These are phyloP conservation scores for Chondrilla cf. caribensis DNA, from an alignment of 37 sponge, comb jelly and placozoan genomes.

Conservation along the genomic window DNA sequence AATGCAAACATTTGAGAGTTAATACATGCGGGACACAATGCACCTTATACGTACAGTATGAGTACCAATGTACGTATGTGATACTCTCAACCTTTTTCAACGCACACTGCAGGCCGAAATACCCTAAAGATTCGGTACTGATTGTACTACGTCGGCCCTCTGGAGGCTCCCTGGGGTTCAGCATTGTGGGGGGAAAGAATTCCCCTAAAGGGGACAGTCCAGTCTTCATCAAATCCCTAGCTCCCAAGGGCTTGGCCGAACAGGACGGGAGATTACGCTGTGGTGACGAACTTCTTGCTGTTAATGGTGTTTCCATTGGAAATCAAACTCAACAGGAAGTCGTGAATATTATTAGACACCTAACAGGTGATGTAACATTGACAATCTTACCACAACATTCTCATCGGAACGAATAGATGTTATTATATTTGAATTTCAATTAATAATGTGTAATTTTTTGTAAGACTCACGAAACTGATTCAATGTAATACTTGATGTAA, in stretches of 20 bases:
- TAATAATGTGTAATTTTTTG: too few species aligned
- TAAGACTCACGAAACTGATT: too few species aligned
- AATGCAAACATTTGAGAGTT: too few species aligned
- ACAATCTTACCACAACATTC: conserved; percentile 23
- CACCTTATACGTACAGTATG: too few species aligned
- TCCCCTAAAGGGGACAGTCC: conserved; percentile 86
- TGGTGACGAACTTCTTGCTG: conserved; percentile 44
- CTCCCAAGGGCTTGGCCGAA: conserved; percentile 67
- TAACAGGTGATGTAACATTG: conserved; percentile 45
- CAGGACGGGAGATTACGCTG: conserved; percentile 69
- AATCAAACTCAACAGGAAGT: conserved; percentile 51
- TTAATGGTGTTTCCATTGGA: not conserved
- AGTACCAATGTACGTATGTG: too few species aligned
- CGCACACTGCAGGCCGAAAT: too few species aligned
- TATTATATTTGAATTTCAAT: not conserved
- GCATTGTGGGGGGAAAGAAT: conserved; percentile 83
- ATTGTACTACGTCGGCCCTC: conserved; percentile 33
- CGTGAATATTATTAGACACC: conserved; percentile 59
- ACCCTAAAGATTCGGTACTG: not conserved
- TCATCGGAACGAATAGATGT: not conserved
- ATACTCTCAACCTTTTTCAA: too few species aligned
- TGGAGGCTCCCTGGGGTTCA: conserved; percentile 80
- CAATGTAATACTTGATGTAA: too few species aligned
- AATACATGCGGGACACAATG: too few species aligned
- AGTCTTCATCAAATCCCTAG: conserved; percentile 77